Evolutionary conservation across 2,113 vertebrate genomes (phyloP).

Genomic region (Epinephelus lanceolatus): DNA sequence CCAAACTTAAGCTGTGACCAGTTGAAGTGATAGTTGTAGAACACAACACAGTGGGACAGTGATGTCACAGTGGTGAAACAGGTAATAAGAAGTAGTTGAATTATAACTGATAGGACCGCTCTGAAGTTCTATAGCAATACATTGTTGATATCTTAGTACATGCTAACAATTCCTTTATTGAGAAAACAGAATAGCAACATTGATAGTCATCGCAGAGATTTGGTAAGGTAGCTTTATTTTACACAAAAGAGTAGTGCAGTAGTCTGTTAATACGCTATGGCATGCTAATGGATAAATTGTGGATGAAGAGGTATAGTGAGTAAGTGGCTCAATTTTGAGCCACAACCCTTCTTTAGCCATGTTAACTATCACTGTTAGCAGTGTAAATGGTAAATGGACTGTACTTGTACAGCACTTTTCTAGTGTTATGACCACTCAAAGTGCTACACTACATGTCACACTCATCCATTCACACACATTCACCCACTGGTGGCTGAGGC

Average conservation of each 20-base stretch:
- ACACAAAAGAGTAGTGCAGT: neutral
- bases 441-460: no score
- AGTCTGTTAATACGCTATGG: neutral
- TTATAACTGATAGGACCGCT: neutral
- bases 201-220: neutral
- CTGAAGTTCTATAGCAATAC: no score
- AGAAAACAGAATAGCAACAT: neutral
- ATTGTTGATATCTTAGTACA: no score
- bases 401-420: no score
- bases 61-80: neutral
- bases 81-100: neutral
- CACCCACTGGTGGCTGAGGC: no score
- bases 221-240: neutral
- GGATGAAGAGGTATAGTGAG: neutral
- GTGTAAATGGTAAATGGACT: no score
- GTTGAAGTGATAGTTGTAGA: constrained; percentile 13
- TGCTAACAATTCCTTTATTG: no score
- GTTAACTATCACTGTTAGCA: no score
- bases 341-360: no score
- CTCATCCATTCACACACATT: no score
- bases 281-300: neutral
- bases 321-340: no score
- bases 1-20: constrained; percentile 29
- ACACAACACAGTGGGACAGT: neutral
- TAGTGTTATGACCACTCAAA: no score